Evolutionary conservation across 2,888 invertebrate species (phyloP).

Genomic region (Branchellion lobata): DNA sequence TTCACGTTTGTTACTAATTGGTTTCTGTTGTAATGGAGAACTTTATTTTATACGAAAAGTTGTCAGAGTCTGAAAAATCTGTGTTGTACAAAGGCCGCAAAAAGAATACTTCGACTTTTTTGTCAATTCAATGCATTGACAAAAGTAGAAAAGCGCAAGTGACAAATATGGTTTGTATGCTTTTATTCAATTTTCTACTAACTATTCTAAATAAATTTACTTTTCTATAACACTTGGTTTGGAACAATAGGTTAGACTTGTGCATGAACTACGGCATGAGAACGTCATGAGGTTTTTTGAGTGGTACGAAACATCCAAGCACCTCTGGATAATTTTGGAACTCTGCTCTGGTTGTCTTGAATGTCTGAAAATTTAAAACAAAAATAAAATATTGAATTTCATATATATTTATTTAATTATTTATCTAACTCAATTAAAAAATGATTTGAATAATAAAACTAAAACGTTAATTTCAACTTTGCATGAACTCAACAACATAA

Average conservation of each 20-base stretch:
- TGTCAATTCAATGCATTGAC: constrained; percentile 63
- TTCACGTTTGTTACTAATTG: background rate
- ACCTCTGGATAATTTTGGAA: constrained; percentile 63
- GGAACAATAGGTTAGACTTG: constrained; percentile 59
- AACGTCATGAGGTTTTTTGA: constrained; percentile 62
- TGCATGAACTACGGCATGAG: constrained; percentile 61
- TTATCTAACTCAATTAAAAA: no score
- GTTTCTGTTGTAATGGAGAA: constrained; percentile 59
- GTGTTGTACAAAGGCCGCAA: constrained; percentile 62
- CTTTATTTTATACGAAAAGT: constrained; percentile 63
- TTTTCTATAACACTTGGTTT: background rate
- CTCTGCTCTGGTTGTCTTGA: constrained; percentile 59
- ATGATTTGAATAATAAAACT: no score
- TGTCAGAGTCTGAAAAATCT: constrained; percentile 59
- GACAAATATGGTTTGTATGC: constrained; percentile 60
- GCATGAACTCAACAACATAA: no score
- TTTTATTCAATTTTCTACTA: background rate
- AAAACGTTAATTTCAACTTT: no score
- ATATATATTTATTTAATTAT: no score
- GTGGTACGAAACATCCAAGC: constrained; percentile 64
- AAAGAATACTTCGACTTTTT: constrained; percentile 63
- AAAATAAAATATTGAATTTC: no score
- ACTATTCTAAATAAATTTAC: background rate
- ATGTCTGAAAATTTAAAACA: no score
- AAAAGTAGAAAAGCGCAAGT: constrained; percentile 61